Conservation (phyloP, 2,113 vertebrate genomes). For the Cricetomys ansorgei region DNA sequence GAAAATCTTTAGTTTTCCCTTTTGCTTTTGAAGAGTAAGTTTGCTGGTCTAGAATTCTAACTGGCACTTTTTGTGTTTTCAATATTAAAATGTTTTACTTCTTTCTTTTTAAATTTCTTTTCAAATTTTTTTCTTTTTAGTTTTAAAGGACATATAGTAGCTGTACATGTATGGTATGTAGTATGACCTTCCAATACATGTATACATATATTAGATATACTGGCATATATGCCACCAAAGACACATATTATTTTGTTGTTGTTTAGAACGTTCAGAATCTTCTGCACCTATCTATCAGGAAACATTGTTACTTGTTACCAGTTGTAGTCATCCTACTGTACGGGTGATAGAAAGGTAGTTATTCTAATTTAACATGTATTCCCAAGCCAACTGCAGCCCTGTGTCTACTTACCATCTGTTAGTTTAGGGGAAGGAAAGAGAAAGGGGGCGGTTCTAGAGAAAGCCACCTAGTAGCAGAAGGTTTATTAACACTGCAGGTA, state of each 20-base stretch:
- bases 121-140: background rate
- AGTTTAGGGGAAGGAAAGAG: background rate
- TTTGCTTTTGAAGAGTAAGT: constrained; percentile 33
- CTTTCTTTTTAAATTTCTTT: background rate
- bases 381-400: too few species aligned
- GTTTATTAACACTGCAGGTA: background rate
- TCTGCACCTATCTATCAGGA: background rate
- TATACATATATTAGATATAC: background rate
- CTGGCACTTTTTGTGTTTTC: background rate
- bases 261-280: background rate
- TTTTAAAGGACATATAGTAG: background rate
- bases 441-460: background rate
- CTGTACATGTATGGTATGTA: background rate
- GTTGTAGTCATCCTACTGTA: background rate
- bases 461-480: background rate
- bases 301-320: background rate
- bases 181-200: background rate
- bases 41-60: constrained; percentile 26
- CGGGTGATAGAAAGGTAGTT: background rate
- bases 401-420: background rate
- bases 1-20: background rate
- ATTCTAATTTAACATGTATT: background rate
- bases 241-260: background rate
- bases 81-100: constrained; percentile 18
- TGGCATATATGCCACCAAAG: background rate